phyloP scores from a whole-genome alignment of 2,797 vertebrate genomes.

The Aselliscus stoliczkanus region DNA sequence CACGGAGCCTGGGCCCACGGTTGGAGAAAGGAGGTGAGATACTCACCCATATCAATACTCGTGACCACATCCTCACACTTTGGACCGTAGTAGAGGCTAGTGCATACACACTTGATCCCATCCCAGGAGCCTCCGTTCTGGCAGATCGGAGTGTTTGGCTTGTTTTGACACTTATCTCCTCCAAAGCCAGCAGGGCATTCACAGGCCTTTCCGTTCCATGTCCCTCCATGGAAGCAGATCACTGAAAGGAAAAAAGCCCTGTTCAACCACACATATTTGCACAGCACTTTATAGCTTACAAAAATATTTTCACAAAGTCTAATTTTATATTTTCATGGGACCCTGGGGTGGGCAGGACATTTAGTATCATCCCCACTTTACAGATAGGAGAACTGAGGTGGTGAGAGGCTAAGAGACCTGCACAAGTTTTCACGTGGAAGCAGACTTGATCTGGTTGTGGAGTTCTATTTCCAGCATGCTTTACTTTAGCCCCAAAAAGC shows the following conservation, averaged over 20 bases:
- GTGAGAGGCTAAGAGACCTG: neutral
- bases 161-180: neutral
- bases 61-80: neutral
- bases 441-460: neutral
- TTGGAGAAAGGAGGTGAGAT: too few species aligned
- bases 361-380: neutral
- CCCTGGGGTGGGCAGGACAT: neutral
- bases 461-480: neutral
- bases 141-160: neutral
- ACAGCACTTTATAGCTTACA: neutral
- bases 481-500: neutral
- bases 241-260: neutral
- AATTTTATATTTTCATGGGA: neutral
- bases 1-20: accelerated
- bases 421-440: neutral
- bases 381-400: neutral
- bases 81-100: accelerated
- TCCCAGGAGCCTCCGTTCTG: neutral
- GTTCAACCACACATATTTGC: neutral
- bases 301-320: neutral
- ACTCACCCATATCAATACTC: neutral
- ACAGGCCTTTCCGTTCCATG: accelerated
- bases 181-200: accelerated
- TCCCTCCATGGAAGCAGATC: neutral
- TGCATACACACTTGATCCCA: conserved; percentile 19